Base-by-base conservation (phyloP, 2,888 invertebrate genomes). In the Norana najaformis region DNA sequence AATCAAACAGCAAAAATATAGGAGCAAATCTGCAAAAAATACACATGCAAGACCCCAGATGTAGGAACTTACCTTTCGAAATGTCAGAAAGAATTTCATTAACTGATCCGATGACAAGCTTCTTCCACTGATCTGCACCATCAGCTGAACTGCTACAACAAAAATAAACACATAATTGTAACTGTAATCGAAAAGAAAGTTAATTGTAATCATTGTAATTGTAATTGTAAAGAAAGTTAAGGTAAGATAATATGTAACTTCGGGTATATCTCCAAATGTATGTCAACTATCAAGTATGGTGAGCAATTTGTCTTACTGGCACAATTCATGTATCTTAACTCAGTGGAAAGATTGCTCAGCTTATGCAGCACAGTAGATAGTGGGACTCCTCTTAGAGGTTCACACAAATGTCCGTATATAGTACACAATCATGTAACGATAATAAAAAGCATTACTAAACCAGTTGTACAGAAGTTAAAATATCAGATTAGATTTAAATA, bases 31-130 rank as follows among this genome's bases (percentile, higher is more conserved):
- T n/a, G n/a, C n/a, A n/a, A n/a, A n/a, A n/a, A 47, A 47, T 18
- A 47, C 18, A 18, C 18, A 18, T 47, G 47, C 53, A 53, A 16
- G 53, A 53, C 23, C 2, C 30, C 3, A 53, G 53, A 53, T 3
- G 35, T 5, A 14, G 34, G 36, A 23, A 36, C 35, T 36, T 34
- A 83, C 83, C 83, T 83, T 83, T 83, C 5, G 83, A 83, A 20
- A 83, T 83, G 83, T 83, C 83, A 36, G 83, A 83, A 34, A 83
- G 83, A 35, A 83, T 83, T 83, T 83, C 83, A n/a, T 83, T 83
- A 35, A 83, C 83, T 34, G 83, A 83, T 36, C 83, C 36, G 18
- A 83, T 83, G 83, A 83, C 83, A 35, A 83, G 83, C 1, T 35
- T 36, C 36, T 20, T 83, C 83, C 83, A 83, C 83, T 83, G 34